Evolutionary conservation across 53 echinoderm and acorn worm species (phyloP), one percentile per base, ranked within the genome.

Genomic region (Echinarachnius parma): DNA sequence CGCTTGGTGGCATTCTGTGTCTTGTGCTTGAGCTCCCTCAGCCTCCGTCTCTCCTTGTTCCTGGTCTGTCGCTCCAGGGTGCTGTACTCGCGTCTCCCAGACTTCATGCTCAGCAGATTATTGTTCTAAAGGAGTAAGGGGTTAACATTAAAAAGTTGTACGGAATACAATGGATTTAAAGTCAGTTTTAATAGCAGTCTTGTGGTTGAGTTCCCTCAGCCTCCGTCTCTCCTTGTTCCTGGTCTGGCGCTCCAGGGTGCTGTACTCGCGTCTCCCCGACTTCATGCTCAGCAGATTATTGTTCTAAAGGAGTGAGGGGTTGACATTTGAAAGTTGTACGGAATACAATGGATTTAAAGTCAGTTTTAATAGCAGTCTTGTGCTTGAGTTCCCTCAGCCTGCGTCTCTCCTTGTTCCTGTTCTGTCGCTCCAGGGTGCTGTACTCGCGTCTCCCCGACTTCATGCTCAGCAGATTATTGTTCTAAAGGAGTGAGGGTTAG

Each of bases 21-120:
- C 47, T 88, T 86, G 66, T 82, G 76, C 71, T 78, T 98, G 19
- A 98, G 75, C 34, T 88, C 82, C 48, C 59, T 88, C 22, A 98
- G 77, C 22, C 78, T 77, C 48, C 74, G 57, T 46, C 86, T 79
- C 52, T 98, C 98, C 53, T 70, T 66, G 33, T 92, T 77, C 71
- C 88, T 76, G 31, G 88, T 57, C 45, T 91, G 83, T 44, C 98
- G 46, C 44, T 92, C 88, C 20, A 71, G 30, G 42, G 88, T 91
- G 54, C 77, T 85, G 69, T 68, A 91, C 48, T 82, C 85, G 32
- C 64, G 70, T 25, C 70, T 65, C 36, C 76, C 80, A 39, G 54
- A 60, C 27, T 60, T 42, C n/a, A 81, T 28, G 32, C 77, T 85
- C 28, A 92, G 77, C 46, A 88, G 79, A 42, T 92, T 92, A 59